Evolutionary conservation across 2,888 invertebrate genomes (phyloP), one percentile per base, ranked within the genome.

Genomic region (Lutraria lutraria): DNA sequence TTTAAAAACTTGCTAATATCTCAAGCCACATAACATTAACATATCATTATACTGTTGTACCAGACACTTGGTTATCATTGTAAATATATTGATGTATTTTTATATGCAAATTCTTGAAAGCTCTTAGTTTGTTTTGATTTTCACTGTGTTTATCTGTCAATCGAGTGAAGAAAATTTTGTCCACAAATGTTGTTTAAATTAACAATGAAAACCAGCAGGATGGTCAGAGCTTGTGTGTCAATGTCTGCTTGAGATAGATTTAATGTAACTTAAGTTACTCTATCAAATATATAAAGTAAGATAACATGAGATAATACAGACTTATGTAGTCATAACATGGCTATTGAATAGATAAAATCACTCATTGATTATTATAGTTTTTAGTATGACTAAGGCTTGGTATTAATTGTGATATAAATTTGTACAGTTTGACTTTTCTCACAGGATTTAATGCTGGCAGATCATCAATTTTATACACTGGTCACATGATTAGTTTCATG

Each of bases 71-170:
- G 63, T n/a, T n/a, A n/a, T n/a, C n/a, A 68, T 68, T 68, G 63
- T n/a, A 25, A 68, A 68, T n/a, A 68, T 68, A 68, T 68, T 68
- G 29, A 76, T 76, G 31, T 76, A 34, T 76, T 76, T 76, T 76
- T 19, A 76, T 31, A 76, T 76, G 34, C 29, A 76, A 76, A 76
- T 34, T 76, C 52, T 43, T 81, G 81, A 81, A 81, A 81, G 81
- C 81, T 81, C 53, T 81, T 81, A 54, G 81, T 81, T 52, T 81
- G 53, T 53, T 52, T 81, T 52, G 54, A 54, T 81, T 53, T 52
- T 81, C 8, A 53, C 25, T 81, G 25, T 76, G 25, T 76, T 76
- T 76, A 34, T 34, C 34, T 76, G 76, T 19, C 76, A 31, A 76
- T 76, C 31, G 34, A 34, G 16, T 31, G 76, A 16, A 31, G 34